Conservation (phyloP, 2,888 invertebrate genomes). For the Sesia apiformis region DNA sequence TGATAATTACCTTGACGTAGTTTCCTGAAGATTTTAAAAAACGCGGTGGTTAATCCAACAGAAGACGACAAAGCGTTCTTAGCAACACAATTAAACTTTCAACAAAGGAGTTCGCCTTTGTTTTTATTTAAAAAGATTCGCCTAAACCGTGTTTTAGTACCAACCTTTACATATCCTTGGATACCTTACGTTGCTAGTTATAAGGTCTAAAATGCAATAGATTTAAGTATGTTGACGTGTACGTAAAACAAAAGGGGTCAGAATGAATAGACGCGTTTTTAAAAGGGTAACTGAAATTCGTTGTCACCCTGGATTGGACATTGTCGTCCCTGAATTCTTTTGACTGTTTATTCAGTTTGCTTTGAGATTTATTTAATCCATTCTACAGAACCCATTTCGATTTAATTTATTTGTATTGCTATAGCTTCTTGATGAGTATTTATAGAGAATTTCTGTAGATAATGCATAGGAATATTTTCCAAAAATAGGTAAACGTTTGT, state of each 20-base stretch:
- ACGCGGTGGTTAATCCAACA: background rate
- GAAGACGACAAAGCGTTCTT: background rate
- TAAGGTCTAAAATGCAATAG: too few relatives aligned
- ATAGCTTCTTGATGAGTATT: too few relatives aligned
- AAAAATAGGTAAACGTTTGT: too few relatives aligned
- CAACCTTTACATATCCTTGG: too few relatives aligned
- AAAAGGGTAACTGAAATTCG: background rate
- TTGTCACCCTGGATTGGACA: background rate
- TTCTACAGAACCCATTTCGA: too few relatives aligned
- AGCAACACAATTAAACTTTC: conserved; percentile 25
- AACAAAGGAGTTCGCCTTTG: conserved; percentile 13
- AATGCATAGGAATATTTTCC: too few relatives aligned
- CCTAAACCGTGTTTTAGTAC: background rate
- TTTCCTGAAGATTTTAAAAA: too few relatives aligned
- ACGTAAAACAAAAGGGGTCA: background rate
- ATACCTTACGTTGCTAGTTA: too few relatives aligned
- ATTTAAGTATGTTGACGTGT: background rate
- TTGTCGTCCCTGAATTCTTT: background rate
- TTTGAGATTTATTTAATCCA: too few relatives aligned
- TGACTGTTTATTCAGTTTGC: background rate
- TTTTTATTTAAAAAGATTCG: conserved; percentile 20
- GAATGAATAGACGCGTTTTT: background rate
- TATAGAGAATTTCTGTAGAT: too few relatives aligned
- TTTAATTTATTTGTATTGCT: background rate
- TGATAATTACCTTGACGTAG: too few relatives aligned